A percentile compares a stretch with the other conserved stretches of the same genome.
Conservation (phyloP, 2,888 invertebrate species). For the Spisula solida region DNA sequence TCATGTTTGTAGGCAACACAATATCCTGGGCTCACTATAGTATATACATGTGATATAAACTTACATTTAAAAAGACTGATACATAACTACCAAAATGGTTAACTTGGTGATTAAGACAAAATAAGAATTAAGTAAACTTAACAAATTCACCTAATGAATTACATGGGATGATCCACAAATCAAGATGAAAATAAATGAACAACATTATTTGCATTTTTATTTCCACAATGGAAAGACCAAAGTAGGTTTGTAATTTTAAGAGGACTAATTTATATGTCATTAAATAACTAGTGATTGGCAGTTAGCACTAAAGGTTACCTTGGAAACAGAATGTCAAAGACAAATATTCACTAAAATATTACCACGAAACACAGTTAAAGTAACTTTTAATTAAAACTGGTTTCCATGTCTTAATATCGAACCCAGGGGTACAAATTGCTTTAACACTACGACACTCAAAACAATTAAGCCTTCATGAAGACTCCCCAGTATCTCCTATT, state of each 20-base stretch:
- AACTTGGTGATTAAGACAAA: background rate
- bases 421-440: no score
- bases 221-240: background rate
- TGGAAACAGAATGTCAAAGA: background rate
- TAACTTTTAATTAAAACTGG: background rate
- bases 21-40: background rate
- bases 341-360: background rate
- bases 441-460: no score
- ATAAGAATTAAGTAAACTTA: background rate
- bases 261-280: background rate
- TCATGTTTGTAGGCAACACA: no score
- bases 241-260: background rate
- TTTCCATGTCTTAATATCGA: background rate
- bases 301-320: background rate
- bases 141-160: background rate
- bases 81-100: background rate
- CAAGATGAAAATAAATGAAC: background rate
- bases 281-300: background rate
- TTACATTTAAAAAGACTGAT: background rate
- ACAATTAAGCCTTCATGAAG: no score
- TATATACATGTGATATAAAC: background rate
- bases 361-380: background rate
- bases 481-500: no score
- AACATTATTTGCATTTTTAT: background rate
- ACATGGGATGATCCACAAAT: background rate